These are phyloP conservation scores for Crotalus viridis DNA, from an alignment of 2,113 vertebrate genomes.

Conservation along the genomic window DNA sequence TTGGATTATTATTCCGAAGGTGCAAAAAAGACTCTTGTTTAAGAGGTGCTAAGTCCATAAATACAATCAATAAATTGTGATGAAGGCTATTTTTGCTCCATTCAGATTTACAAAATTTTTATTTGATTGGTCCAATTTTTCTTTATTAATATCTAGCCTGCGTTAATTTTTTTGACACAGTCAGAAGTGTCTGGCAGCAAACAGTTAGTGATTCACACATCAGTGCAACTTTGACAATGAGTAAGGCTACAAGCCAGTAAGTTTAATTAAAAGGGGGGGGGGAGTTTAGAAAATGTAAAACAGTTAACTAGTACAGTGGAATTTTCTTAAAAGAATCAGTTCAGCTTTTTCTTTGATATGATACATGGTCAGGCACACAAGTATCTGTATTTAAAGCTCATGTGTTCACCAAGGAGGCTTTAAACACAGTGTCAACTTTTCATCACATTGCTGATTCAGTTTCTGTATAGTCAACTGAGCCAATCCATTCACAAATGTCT, in stretches of 20 bases:
- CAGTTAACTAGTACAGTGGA: background rate
- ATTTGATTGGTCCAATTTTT: background rate
- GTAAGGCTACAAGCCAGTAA: slow-evolving; percentile 5
- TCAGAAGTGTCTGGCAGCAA: slow-evolving; percentile 23
- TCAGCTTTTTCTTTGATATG: background rate
- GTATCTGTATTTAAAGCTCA: background rate
- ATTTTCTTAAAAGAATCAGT: background rate
- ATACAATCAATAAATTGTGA: background rate
- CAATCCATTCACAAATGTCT: background rate
- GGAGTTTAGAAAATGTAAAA: background rate
- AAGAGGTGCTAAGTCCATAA: background rate
- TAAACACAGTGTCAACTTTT: too few species aligned
- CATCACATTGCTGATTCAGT: background rate
- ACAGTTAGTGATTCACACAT: background rate
- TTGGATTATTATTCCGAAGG: background rate
- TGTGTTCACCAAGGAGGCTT: background rate
- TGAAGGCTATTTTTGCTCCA: background rate
- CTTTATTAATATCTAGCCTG: background rate
- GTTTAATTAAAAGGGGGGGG: background rate
- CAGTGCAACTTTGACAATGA: background rate
- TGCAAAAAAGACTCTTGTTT: background rate
- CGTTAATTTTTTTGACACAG: slow-evolving; percentile 38
- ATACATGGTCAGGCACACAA: background rate
- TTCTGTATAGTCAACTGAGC: background rate
- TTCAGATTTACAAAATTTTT: slow-evolving; percentile 30